phyloP scores from a whole-genome alignment of 2,797 vertebrate species.

The Pseudochirops cupreus region DNA sequence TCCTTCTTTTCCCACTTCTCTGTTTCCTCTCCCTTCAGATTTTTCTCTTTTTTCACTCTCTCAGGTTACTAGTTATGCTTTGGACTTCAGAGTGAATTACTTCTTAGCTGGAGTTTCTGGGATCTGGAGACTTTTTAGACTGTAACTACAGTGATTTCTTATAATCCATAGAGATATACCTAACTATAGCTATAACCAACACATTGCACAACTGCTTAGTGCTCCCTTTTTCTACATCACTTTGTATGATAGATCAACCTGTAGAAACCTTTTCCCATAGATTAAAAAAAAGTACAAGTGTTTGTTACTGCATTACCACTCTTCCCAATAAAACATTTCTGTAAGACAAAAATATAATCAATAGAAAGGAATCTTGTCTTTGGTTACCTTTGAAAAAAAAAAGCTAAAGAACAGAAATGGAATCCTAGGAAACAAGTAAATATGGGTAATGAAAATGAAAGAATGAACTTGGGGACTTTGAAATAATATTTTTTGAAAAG shows the following conservation, averaged over 20 bases:
- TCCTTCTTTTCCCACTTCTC: neutral
- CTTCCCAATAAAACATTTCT: neutral
- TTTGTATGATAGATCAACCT: neutral
- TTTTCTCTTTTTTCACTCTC: neutral
- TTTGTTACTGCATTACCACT: neutral
- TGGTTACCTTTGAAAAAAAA: neutral
- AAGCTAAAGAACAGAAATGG: neutral
- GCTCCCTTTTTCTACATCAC: neutral
- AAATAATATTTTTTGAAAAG: neutral
- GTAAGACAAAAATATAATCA: neutral
- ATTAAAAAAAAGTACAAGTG: neutral
- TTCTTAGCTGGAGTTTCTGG: neutral
- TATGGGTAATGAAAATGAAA: neutral
- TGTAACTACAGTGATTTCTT: neutral
- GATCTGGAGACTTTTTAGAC: neutral
- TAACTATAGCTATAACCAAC: neutral
- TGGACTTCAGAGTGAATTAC: neutral
- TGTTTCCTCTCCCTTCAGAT: neutral
- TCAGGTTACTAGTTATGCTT: neutral
- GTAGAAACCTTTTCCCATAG: neutral
- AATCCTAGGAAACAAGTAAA: neutral
- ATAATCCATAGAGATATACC: neutral
- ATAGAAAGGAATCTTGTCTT: neutral
- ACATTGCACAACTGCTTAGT: neutral
- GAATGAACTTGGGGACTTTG: neutral